These are phyloP conservation scores for Lycaon pictus DNA, from an alignment of 2,113 vertebrate genomes.

Conservation along the genomic window DNA sequence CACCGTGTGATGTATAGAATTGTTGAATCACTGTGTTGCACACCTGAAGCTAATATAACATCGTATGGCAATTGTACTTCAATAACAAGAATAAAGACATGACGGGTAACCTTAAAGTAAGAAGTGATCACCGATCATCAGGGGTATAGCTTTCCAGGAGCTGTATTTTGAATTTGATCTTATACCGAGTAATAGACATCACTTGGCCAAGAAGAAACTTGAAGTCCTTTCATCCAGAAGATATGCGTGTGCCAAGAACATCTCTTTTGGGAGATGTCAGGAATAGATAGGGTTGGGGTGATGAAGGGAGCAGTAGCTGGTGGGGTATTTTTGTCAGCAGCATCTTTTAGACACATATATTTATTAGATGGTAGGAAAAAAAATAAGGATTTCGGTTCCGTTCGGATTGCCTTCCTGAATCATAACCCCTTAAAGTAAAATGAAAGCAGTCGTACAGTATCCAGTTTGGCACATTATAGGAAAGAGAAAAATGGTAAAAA, in stretches of 20 bases:
- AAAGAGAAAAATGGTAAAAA: neutral
- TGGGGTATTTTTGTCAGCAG: slow-evolving; percentile 27
- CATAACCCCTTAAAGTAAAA: slow-evolving; percentile 13
- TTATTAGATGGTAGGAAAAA: slow-evolving; percentile 42
- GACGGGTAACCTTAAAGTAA: neutral
- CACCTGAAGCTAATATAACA: neutral
- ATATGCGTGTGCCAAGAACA: neutral
- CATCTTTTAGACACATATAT: neutral
- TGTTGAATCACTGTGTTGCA: neutral
- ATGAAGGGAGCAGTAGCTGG: neutral
- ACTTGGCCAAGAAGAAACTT: neutral
- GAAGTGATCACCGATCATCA: neutral
- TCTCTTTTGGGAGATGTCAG: neutral
- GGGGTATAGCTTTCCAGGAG: neutral
- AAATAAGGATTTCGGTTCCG: slow-evolving; percentile 1
- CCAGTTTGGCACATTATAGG: neutral
- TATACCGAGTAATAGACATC: neutral
- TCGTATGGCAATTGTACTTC: neutral
- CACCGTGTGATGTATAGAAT: neutral
- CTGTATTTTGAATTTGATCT: slow-evolving; percentile 45
- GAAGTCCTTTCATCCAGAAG: slow-evolving; percentile 40
- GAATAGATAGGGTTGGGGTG: neutral
- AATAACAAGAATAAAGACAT: neutral
- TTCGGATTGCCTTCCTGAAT: slow-evolving; percentile 17
- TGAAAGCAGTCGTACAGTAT: neutral